Conservation (phyloP, 1,140 invertebrate species). For the Macrobrachium rosenbergii region DNA sequence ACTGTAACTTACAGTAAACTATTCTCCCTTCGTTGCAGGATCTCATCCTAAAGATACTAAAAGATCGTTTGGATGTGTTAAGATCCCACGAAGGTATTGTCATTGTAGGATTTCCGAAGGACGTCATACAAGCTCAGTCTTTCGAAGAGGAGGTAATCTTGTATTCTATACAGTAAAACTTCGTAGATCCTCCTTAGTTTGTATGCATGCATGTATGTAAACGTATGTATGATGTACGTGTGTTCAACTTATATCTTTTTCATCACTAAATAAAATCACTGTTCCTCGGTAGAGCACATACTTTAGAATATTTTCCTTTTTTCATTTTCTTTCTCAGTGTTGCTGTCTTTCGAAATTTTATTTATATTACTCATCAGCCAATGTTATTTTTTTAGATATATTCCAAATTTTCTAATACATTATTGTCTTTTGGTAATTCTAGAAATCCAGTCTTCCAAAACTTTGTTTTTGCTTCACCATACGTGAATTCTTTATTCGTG, state of each 20-base stretch:
- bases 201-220: constrained; percentile 5
- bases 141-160: constrained; percentile 85
- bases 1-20: not conserved
- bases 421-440: too few species aligned
- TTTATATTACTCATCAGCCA: too few species aligned
- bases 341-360: too few species aligned
- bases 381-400: too few species aligned
- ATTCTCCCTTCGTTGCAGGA: constrained; percentile 35
- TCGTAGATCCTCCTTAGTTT: too few species aligned
- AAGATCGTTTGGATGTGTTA: constrained; percentile 43
- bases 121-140: constrained; percentile 84
- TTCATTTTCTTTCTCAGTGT: too few species aligned
- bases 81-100: constrained; percentile 78
- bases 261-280: not conserved
- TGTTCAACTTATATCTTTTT: not conserved
- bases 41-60: constrained; percentile 48
- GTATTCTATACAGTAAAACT: not conserved
- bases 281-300: too few species aligned
- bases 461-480: too few species aligned
- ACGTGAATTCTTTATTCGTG: too few species aligned
- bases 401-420: too few species aligned
- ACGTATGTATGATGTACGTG: constrained; percentile 14
- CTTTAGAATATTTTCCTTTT: too few species aligned
- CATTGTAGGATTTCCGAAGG: constrained; percentile 90
- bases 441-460: too few species aligned